Conservation (phyloP, 1,140 invertebrate genomes). For the Globodera ellingtonae region DNA sequence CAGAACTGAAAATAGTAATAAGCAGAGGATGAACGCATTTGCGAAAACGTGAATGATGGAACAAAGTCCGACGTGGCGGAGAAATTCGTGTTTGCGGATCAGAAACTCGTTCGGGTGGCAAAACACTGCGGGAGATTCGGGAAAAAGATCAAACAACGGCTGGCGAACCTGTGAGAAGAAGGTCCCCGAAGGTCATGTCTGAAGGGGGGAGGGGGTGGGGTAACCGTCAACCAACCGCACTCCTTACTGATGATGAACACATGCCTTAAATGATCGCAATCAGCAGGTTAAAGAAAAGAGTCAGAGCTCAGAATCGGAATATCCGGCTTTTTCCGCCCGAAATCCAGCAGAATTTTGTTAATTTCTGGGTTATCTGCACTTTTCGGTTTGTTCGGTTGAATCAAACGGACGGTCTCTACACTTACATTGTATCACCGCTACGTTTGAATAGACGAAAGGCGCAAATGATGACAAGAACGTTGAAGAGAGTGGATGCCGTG, state of each 20-base stretch:
- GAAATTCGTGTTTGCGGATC: conserved; percentile 62
- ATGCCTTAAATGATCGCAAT: neutral
- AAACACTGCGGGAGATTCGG: conserved; percentile 55
- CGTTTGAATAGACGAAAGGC: conserved; percentile 65
- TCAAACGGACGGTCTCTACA: conserved; percentile 48
- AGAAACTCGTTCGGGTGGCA: conserved; percentile 64
- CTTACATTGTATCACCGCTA: conserved; percentile 65
- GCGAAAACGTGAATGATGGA: conserved; percentile 51
- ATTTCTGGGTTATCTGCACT: no score
- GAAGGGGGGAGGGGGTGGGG: neutral
- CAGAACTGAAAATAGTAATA: conserved; percentile 38
- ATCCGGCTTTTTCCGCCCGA: no score
- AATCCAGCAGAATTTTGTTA: no score
- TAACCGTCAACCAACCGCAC: neutral
- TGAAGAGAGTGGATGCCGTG: conserved; percentile 63
- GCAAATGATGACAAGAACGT: conserved; percentile 64
- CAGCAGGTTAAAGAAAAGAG: neutral
- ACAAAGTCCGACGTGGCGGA: conserved; percentile 60
- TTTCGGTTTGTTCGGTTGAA: no score
- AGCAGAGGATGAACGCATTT: neutral
- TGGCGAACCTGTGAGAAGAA: conserved; percentile 57
- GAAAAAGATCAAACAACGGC: conserved; percentile 17
- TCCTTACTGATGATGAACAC: conserved; percentile 13
- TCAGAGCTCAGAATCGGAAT: neutral
- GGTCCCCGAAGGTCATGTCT: conserved; percentile 63